These are phyloP conservation scores for Tetanocera ferruginea DNA, from an alignment of 2,888 invertebrate genomes.

Conservation along the genomic window DNA sequence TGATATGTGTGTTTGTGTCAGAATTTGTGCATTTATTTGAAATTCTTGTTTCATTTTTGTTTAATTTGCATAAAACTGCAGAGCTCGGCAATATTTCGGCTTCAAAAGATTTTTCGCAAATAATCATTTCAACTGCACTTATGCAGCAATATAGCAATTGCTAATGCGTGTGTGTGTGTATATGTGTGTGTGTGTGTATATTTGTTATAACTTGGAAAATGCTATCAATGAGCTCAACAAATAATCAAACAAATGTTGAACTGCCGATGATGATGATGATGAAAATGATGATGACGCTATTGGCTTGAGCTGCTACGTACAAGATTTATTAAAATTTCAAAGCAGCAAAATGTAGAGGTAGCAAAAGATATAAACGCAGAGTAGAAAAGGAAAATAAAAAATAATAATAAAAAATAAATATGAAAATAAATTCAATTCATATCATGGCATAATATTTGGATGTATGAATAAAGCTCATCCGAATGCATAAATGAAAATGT, in stretches of 20 bases:
- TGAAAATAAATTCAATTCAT: conserved; percentile 8
- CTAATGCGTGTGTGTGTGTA: not conserved
- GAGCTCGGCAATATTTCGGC: not conserved
- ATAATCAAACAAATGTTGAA: not conserved
- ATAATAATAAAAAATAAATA: not conserved
- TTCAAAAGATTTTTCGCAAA: not conserved
- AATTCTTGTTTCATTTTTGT: not conserved
- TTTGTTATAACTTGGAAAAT: no score
- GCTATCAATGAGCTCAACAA: not conserved
- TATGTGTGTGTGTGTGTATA: no score
- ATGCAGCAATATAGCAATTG: not conserved
- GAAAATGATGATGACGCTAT: not conserved
- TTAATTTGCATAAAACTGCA: not conserved
- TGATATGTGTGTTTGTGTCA: no score
- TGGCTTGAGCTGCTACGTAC: not conserved
- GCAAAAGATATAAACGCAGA: no score
- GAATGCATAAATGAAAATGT: conserved; percentile 25
- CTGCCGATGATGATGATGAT: not conserved
- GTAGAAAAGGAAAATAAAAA: no score
- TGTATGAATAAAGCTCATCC: conserved; percentile 16
- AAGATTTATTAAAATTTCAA: not conserved
- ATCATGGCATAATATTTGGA: conserved; percentile 3
- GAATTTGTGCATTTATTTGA: no score
- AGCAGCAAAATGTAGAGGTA: not conserved
- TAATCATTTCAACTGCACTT: not conserved